These are phyloP conservation scores for Pelodiscus sinensis DNA, from an alignment of 2,113 vertebrate genomes.

Conservation along the genomic window DNA sequence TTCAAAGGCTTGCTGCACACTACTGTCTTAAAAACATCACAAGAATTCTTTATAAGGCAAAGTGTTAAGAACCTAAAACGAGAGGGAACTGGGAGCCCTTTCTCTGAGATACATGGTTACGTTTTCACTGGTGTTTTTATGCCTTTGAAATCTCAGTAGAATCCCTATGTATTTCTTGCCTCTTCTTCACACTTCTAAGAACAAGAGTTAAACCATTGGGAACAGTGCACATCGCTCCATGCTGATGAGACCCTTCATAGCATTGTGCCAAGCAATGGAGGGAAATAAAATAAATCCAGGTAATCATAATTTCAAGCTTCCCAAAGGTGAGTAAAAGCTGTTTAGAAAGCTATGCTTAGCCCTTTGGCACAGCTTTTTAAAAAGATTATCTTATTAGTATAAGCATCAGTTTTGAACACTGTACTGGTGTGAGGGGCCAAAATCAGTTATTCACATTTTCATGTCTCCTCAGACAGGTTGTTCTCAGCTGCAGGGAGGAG, in stretches of 20 bases:
- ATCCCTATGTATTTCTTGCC: background rate
- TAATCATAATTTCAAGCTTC: background rate
- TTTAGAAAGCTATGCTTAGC: background rate
- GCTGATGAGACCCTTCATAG: background rate
- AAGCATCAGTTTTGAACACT: background rate
- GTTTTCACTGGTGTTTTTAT: background rate
- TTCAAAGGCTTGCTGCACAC: background rate
- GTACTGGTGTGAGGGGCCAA: background rate
- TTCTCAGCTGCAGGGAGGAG: constrained; percentile 3
- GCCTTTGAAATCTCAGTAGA: background rate
- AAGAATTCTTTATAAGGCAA: background rate
- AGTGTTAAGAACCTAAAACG: background rate
- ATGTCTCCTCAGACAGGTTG: background rate
- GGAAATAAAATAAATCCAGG: background rate
- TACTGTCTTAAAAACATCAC: background rate
- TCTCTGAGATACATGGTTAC: background rate
- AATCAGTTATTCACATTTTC: background rate
- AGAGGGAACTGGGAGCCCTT: background rate
- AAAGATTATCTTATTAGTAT: background rate
- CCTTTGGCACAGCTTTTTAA: background rate
- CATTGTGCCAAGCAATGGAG: background rate
- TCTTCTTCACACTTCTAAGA: background rate
- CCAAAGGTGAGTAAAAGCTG: background rate
- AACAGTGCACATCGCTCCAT: background rate
- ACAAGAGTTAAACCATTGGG: too few species aligned